Conservation (phyloP, 2,113 vertebrate species). For the Podocnemis expansa region DNA sequence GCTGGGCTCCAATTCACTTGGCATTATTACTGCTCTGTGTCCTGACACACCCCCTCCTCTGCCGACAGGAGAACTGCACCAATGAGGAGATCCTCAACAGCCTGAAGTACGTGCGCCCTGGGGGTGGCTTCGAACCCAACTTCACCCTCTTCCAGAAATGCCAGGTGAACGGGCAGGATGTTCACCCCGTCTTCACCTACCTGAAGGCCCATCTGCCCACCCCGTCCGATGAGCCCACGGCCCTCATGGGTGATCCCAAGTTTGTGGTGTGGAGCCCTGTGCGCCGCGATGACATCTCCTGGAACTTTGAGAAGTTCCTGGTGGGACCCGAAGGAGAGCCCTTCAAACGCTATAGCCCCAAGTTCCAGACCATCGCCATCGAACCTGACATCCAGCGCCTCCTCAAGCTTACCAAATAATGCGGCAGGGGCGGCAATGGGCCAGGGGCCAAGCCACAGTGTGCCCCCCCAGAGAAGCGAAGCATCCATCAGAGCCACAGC, state of each 20-base stretch:
- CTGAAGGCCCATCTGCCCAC: constrained; percentile 94
- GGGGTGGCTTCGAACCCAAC: constrained; percentile 86
- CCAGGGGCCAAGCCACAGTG: not conserved
- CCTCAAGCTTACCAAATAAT: constrained; percentile 91
- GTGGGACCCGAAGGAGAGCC: constrained; percentile 95
- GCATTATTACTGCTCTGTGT: not conserved
- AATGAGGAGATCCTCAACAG: constrained; percentile 92
- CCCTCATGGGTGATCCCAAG: constrained; percentile 88
- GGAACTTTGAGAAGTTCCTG: constrained; percentile 99
- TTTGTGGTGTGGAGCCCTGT: constrained; percentile 92
- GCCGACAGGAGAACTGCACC: constrained; percentile 88
- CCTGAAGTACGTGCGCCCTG: constrained; percentile 91
- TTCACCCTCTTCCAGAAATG: constrained; percentile 94
- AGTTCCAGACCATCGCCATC: constrained; percentile 84
- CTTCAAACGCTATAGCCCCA: constrained; percentile 94
- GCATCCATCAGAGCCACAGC: fast-evolving
- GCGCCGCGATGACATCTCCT: constrained; percentile 88
- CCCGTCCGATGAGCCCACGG: constrained; percentile 84
- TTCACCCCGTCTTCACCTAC: constrained; percentile 94
- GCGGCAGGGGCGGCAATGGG: fast-evolving
- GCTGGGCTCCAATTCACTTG: not conserved
- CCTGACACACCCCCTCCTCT: not conserved
- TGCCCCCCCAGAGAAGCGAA: not conserved
- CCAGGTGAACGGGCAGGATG: constrained; percentile 90
- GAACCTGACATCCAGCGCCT: constrained; percentile 95